phyloP scores from a whole-genome alignment of 1,140 invertebrate species.

The Manduca sexta region DNA sequence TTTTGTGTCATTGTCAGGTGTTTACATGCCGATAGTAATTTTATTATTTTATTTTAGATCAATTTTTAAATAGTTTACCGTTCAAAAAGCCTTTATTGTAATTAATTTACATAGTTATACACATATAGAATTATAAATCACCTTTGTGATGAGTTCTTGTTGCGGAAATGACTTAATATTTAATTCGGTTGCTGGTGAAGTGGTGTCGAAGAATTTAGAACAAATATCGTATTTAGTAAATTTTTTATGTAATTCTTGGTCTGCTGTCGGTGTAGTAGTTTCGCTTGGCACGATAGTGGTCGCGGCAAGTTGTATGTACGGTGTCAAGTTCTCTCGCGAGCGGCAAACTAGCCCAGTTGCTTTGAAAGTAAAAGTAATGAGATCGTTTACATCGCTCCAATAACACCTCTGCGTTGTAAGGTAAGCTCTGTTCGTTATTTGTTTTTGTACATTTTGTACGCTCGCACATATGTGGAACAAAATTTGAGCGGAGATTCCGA shows the following conservation, averaged over 20 bases:
- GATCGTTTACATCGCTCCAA: slow-evolving; percentile 21
- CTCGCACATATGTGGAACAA: too few relatives aligned
- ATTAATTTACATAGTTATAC: slow-evolving; percentile 13
- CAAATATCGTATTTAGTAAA: slow-evolving; percentile 46
- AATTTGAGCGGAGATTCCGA: too few relatives aligned
- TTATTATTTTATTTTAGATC: slow-evolving; percentile 24
- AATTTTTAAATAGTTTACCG: slow-evolving; percentile 31
- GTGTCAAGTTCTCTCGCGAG: slow-evolving; percentile 20
- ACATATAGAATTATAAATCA: background rate
- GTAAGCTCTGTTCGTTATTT: slow-evolving; percentile 13
- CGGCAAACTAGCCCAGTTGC: slow-evolving; percentile 10
- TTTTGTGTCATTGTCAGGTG: slow-evolving; percentile 49
- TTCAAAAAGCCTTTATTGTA: slow-evolving; percentile 9
- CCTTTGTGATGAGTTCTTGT: slow-evolving; percentile 64
- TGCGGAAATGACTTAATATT: slow-evolving; percentile 57
- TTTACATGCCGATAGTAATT: slow-evolving; percentile 35
- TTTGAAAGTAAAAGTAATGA: slow-evolving; percentile 60
- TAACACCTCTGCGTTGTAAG: slow-evolving; percentile 20
- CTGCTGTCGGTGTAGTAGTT: slow-evolving; percentile 29
- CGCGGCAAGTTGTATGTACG: slow-evolving; percentile 19
- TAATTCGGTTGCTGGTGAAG: slow-evolving; percentile 52
- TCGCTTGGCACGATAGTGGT: slow-evolving; percentile 27
- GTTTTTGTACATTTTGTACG: background rate
- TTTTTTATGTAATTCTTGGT: slow-evolving; percentile 28
- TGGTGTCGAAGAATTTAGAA: slow-evolving; percentile 45